A percentile compares a stretch with the other conserved stretches of the same genome.
Evolutionary conservation across 1,140 invertebrate species (phyloP).

Genomic region (Drosophila leontia): DNA sequence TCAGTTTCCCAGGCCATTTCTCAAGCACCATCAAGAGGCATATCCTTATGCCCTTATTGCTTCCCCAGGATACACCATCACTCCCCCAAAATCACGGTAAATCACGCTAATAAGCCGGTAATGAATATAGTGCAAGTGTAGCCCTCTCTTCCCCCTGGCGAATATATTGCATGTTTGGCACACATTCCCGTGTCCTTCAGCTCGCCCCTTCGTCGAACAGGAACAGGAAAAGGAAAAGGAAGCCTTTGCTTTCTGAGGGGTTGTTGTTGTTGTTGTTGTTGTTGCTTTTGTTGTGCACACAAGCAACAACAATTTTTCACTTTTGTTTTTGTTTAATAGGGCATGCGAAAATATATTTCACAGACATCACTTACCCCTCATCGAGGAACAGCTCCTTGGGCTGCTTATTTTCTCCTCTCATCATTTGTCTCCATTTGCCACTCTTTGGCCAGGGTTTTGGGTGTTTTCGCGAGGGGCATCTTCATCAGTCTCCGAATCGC

Average conservation of each 20-base stretch:
- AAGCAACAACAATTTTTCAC: conserved; percentile 66
- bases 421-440: conserved; percentile 79
- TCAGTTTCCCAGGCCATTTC: conserved; percentile 69
- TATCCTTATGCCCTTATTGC: conserved; percentile 53
- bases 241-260: conserved; percentile 59
- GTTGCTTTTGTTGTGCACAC: not conserved
- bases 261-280: conserved; percentile 1
- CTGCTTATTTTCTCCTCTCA: conserved; percentile 33
- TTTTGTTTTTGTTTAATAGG: conserved; percentile 79
- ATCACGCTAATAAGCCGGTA: conserved; percentile 82
- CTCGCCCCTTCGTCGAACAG: conserved; percentile 13
- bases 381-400: not conserved
- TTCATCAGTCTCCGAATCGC: conserved; percentile 56
- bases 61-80: conserved; percentile 48
- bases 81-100: conserved; percentile 70
- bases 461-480: conserved; percentile 53
- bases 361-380: conserved; percentile 38
- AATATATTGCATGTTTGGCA: conserved; percentile 76
- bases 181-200: conserved; percentile 66
- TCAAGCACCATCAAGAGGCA: conserved; percentile 36
- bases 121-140: conserved; percentile 71
- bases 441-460: conserved; percentile 44
- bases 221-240: conserved; percentile 61
- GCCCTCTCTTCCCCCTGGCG: not conserved
- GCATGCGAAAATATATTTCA: conserved; percentile 73